Base-by-base conservation (phyloP, 2,113 vertebrate genomes). In the Dicerorhinus sumatrensis region DNA sequence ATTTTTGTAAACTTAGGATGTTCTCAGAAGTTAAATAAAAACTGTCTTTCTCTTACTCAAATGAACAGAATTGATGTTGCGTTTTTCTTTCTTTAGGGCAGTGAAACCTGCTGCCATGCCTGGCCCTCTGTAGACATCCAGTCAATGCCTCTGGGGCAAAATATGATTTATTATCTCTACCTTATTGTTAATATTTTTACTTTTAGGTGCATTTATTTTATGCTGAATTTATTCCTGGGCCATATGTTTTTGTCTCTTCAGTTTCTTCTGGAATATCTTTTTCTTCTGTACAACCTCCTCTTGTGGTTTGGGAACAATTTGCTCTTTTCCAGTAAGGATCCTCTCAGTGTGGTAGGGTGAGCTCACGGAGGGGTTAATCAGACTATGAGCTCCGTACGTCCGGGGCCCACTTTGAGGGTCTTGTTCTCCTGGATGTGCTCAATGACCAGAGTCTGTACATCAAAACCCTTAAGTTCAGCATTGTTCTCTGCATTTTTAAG, bases 21-120 rank as follows among this genome's bases (percentile, higher is more conserved):
- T 58, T 67, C 23, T 81, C 3, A 39, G 39, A 96, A 94, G 56
- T 87, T 65, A 56, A 84, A 54, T 95, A 62, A 73, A 76, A 90
- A 33, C 8, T 75, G 76, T 33, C 7, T n/a, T 9, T 42, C 39
- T 82, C 16, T 56, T 42, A 60, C 33, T 82, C 58, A 27, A 89
- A 23, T 46, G 89, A 89, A 23, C 20, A 92, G 31, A 73, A 23
- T 69, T 20, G 33, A 84, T 83, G 39, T 33, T 46, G 3, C 13
- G 4, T 87, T 48, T 63, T 88, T 76, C 21, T 51, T 73, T 83
- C 62, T 67, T 89, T 27, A 14, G 25, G 33, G 14, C 72, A 33
- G 58, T 3, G 1, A 77, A 85, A 77, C 31, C 21, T 89, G 33
- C 39, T 72, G 60, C 21, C 27, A 36, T 65, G 27, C 25, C 27